Evolutionary conservation across 2,888 invertebrate species (phyloP).

Genomic region (Dryocosmus kuriphilus): DNA sequence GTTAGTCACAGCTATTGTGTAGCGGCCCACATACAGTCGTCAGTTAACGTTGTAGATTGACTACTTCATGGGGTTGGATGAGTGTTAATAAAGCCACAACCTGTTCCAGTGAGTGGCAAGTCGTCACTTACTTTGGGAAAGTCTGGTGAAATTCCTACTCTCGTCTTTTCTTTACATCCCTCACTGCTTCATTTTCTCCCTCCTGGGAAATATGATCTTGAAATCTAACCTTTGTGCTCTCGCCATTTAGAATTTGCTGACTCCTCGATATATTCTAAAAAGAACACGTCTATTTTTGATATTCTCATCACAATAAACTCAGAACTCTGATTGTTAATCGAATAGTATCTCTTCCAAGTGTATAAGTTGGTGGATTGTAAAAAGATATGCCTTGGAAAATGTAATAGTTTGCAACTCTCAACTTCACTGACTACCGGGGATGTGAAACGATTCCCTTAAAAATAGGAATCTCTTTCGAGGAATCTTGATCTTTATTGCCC

Average conservation of each 20-base stretch:
- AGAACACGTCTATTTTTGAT: background rate
- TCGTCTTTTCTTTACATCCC: background rate
- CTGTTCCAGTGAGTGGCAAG: conserved; percentile 31
- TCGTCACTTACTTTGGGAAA: background rate
- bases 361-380: too few species aligned
- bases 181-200: background rate
- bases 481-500: conserved; percentile 11
- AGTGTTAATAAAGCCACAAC: conserved; percentile 49
- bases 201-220: conserved; percentile 11
- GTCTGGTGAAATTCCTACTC: conserved; percentile 12
- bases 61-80: conserved; percentile 39
- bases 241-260: background rate
- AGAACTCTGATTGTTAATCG: too few species aligned
- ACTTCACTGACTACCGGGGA: conserved; percentile 1
- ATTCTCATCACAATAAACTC: background rate
- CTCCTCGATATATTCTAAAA: background rate
- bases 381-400: background rate
- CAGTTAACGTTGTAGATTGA: conserved; percentile 44
- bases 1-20: conserved; percentile 69
- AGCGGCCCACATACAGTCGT: conserved; percentile 4
- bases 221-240: background rate
- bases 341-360: too few species aligned
- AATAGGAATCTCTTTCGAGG: background rate
- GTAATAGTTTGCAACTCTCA: background rate
- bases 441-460: background rate